Conservation (phyloP, 2,113 vertebrate species). For the Onychorhynchus coronatus region DNA sequence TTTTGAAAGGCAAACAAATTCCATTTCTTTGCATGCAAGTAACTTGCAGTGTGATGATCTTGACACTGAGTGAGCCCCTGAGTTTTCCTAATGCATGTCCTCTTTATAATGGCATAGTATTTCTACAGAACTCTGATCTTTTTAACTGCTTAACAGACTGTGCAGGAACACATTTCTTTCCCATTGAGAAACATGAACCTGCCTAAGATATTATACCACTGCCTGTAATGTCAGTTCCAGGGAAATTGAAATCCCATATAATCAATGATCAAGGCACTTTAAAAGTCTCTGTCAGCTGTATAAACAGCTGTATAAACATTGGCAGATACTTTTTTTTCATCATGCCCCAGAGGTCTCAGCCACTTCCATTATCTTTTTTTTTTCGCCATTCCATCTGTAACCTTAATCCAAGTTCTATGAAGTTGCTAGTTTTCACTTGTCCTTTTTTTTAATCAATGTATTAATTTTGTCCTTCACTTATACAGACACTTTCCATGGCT, state of each 20-base stretch:
- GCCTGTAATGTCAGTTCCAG: neutral
- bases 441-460: neutral
- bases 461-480: neutral
- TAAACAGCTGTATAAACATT: conserved; percentile 35
- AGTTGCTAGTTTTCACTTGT: neutral
- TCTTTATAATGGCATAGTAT: neutral
- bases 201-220: neutral
- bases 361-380: neutral
- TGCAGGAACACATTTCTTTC: neutral
- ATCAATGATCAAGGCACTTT: neutral
- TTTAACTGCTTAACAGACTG: neutral
- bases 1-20: neutral
- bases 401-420: neutral
- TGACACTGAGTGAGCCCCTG: neutral
- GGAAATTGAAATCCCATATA: neutral
- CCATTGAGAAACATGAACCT: neutral
- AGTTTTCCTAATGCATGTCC: neutral
- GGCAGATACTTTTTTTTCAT: conserved; percentile 2
- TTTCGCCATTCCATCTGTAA: neutral
- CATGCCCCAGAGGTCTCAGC: neutral
- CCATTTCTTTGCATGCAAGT: neutral
- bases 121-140: neutral
- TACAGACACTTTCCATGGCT: neutral
- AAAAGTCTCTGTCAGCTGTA: conserved; percentile 5
- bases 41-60: neutral